Base-by-base conservation (phyloP, 2,888 invertebrate species). In the Caenorhabditis plicata region DNA sequence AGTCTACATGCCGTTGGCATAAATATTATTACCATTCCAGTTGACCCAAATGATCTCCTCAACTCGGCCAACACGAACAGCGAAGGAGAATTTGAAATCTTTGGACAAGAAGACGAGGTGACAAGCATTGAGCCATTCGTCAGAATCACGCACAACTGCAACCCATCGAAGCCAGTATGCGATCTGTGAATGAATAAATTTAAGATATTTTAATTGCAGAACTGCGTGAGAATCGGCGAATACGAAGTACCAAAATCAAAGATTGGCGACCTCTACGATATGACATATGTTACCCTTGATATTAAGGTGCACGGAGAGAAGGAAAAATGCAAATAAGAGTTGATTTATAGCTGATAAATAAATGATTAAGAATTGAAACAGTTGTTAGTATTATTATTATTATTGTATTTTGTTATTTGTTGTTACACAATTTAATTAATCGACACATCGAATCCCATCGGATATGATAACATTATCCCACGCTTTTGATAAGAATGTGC, bases 241-340 rank as follows among this genome's bases (percentile, higher is more conserved):
- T 64, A 57, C 52, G 19, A 47, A 19, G 47, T 62, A 19, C 69
- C 69, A 50, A 45, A 69, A 36, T 66, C 68, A 36, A 68, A 68
- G 52, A 57, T 71, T 53, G 71, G 65, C 33, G 65, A 62, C 46
- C 47, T 44, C 44, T 71, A 71, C 49, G 65, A 68, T 52, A 71
- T 71, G 71, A 71, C 68, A 54, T 71, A 68, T 43, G 60, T 71
- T 41, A 66, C 68, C 29, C 51, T 71, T 29, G 71, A 71, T 56
- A 71, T 71, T 40, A 63, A 64, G 49, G 71, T 71, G n/a, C 71
- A 68, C 45, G 66, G 66, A 27, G 71, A 71, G 58, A 68, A 64
- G 64, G 71, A 71, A 46, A 66, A 68, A 53, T 71, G 71, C 66
- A 64, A 57, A 32, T 44, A 42, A 38, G 5, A 40, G 23, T 23